Evolutionary conservation across 2,888 invertebrate species (phyloP), one percentile per base, ranked within the genome.

Genomic region (Caenorhabditis uteleia): DNA sequence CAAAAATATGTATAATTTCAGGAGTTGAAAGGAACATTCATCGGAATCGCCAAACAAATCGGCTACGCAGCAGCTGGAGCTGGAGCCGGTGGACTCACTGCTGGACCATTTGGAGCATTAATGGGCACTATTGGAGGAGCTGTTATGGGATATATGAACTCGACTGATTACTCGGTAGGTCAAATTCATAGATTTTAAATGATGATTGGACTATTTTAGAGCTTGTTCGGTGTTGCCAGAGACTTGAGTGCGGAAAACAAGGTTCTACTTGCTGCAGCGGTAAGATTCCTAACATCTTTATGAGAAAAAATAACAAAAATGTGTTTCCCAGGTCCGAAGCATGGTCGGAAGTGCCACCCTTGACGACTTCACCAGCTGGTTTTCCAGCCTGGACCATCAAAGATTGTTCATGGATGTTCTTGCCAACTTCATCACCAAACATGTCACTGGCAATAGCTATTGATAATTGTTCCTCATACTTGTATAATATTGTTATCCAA

Each of bases 31-130:
- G 44, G 42, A 27, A 57, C 62, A 2, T 34, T 53, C 43, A 21
- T 29, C 1, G 62, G 62, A 44, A 57, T 62, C 16, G 43, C 38
- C 29, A 48, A 62, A 26, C 62, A 62, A 42, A 57, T 53, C 3
- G 56, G 45, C 1, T 53, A 48, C 21, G 57, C 62, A 2, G 62
- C 57, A 6, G 57, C 62, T 16, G 62, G 56, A 2, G 57, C 56
- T 7, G 62, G 56, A 48, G 39, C 56, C 2, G 62, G 56, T 25
- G 62, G 62, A 36, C 47, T 62, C 16, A 12, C 57, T 2, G 56
- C 27, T n/a, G 62, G 62, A 43, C 62, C 62, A 20, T 34, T 62
- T 21, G 62, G 56, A 16, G 62, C 62, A 23, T 25, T 62, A 57
- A 26, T 62, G 3, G 62, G 62, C 14, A 53, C 62, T 12, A 47